These are phyloP conservation scores for Holothuria leucospilota DNA, from an alignment of 53 echinoderm and acorn worm genomes.

Conservation along the genomic window DNA sequence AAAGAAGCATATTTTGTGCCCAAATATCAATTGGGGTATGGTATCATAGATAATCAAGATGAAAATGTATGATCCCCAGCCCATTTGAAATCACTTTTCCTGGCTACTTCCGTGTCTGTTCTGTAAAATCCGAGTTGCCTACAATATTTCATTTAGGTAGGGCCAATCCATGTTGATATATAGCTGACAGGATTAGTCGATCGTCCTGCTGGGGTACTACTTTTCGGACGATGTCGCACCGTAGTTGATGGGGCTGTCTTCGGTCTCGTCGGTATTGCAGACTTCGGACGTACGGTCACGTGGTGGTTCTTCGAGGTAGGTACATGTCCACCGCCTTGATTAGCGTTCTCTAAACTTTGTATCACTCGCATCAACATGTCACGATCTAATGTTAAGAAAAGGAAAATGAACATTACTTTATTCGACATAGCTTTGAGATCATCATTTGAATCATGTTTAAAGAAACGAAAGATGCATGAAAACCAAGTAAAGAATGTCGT, in stretches of 20 bases:
- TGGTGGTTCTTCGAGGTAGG: neutral
- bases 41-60: too few relatives aligned
- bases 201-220: neutral
- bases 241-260: neutral
- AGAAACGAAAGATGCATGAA: too few relatives aligned
- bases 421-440: too few relatives aligned
- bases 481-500: too few relatives aligned
- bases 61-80: too few relatives aligned
- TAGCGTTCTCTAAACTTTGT: neutral
- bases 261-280: neutral
- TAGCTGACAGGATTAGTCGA: neutral
- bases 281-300: neutral
- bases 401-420: neutral
- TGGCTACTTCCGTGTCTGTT: too few relatives aligned
- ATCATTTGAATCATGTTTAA: too few relatives aligned
- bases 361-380: neutral
- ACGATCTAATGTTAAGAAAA: slow-evolving; percentile 5
- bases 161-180: slow-evolving; percentile 21
- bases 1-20: too few relatives aligned
- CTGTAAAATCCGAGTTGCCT: too few relatives aligned
- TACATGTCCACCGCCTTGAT: neutral
- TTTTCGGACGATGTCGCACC: slow-evolving; percentile 5
- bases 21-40: too few relatives aligned
- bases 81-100: too few relatives aligned
- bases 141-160: neutral